phyloP scores from a whole-genome alignment of 2,888 invertebrate species.

The Teinopalpus imperialis region DNA sequence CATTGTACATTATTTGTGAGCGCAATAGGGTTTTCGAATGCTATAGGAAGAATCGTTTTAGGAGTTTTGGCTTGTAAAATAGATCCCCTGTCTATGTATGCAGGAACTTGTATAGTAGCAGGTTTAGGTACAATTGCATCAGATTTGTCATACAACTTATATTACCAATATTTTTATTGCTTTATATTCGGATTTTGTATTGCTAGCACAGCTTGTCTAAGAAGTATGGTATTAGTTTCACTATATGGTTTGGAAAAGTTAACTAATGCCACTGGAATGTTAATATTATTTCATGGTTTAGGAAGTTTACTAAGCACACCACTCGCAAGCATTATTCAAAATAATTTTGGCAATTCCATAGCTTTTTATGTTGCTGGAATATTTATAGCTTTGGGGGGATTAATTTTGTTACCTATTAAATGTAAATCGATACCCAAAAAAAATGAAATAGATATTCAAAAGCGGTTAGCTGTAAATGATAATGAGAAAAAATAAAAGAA shows the following conservation, averaged over 20 bases:
- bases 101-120: slow-evolving; percentile 36
- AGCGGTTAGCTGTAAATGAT: slow-evolving; percentile 12
- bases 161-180: slow-evolving; percentile 61
- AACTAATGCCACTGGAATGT: slow-evolving; percentile 68
- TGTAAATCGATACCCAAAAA: slow-evolving; percentile 28
- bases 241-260: slow-evolving; percentile 67
- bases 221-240: slow-evolving; percentile 60
- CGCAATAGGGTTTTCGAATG: slow-evolving; percentile 59
- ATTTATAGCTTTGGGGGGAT: slow-evolving; percentile 53
- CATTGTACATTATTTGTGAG: slow-evolving; percentile 62
- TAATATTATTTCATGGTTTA: slow-evolving; percentile 65
- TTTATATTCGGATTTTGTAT: slow-evolving; percentile 57
- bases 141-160: slow-evolving; percentile 49
- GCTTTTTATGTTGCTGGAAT: slow-evolving; percentile 59
- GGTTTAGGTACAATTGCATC: slow-evolving; percentile 55
- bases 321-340: slow-evolving; percentile 53
- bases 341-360: slow-evolving; percentile 47
- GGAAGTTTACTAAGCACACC: slow-evolving; percentile 67
- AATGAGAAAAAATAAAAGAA: too few relatives aligned
- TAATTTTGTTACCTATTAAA: slow-evolving; percentile 48
- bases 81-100: slow-evolving; percentile 45
- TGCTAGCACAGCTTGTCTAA: slow-evolving; percentile 50
- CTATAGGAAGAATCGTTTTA: slow-evolving; percentile 51
- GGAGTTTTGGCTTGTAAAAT: slow-evolving; percentile 55
- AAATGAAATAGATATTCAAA: slow-evolving; percentile 36